Evolutionary conservation across 1,140 invertebrate species (phyloP).

Genomic region (Lamellibrachia luymesi): DNA sequence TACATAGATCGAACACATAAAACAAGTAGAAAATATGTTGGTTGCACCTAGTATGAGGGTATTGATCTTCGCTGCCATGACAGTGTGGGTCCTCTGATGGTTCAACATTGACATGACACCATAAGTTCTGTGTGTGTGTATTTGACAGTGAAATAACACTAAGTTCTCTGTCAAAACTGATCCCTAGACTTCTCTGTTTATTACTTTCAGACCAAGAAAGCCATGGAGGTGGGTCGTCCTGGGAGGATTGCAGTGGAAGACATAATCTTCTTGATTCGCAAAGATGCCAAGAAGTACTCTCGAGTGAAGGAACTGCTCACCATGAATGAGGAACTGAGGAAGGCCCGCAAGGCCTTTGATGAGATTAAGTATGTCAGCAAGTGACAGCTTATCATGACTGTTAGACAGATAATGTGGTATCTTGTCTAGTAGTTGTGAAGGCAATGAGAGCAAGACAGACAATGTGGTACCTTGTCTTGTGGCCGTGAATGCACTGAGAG

Average conservation of each 20-base stretch:
- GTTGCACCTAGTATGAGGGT: neutral
- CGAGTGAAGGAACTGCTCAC: constrained; percentile 88
- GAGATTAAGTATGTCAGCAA: constrained; percentile 81
- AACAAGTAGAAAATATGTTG: neutral
- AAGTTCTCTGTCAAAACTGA: too few species aligned
- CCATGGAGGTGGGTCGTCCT: constrained; percentile 93
- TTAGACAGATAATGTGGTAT: neutral
- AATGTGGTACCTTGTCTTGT: neutral
- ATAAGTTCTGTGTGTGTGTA: too few species aligned
- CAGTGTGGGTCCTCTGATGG: too few species aligned
- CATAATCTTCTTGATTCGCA: constrained; percentile 96
- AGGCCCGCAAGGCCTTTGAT: constrained; percentile 98
- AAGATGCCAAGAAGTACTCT: constrained; percentile 96
- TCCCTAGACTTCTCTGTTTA: neutral
- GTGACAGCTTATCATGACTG: neutral
- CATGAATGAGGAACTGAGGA: constrained; percentile 99
- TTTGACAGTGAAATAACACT: too few species aligned
- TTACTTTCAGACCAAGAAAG: constrained; percentile 71
- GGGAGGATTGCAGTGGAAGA: constrained; percentile 96
- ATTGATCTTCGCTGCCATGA: too few species aligned
- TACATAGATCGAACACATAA: neutral
- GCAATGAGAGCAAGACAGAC: neutral
- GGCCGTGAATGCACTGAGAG: neutral
- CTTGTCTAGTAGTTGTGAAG: neutral
- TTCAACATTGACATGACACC: too few species aligned